Evolutionary conservation across 2,888 invertebrate species (phyloP).

Genomic region (Empis stercorea): DNA sequence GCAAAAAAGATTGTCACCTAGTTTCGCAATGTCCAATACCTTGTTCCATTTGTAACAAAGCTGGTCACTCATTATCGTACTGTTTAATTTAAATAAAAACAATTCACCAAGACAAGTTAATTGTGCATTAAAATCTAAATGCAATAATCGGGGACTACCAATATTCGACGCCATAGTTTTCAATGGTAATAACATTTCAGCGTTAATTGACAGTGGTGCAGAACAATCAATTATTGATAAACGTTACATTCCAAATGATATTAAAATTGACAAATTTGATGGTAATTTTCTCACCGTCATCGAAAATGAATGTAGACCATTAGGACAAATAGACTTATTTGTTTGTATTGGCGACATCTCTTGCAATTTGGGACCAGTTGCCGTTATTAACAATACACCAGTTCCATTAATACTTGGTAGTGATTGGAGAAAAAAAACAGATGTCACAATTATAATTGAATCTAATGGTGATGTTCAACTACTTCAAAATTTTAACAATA

Average conservation of each 20-base stretch:
- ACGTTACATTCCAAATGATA: background rate
- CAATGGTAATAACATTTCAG: background rate
- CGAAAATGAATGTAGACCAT: background rate
- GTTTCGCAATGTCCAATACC: background rate
- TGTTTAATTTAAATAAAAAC: background rate
- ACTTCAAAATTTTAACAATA: too few relatives aligned
- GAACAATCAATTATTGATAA: background rate
- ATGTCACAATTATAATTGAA: background rate
- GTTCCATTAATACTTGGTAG: background rate
- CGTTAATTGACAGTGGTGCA: background rate
- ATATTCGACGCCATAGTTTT: background rate
- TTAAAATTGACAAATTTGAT: background rate
- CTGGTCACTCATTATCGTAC: background rate
- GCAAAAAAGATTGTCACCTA: background rate
- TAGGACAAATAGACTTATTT: background rate
- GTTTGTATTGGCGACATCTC: background rate
- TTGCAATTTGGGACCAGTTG: background rate
- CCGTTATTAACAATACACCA: background rate
- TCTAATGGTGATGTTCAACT: slow-evolving; percentile 3
- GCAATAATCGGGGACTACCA: background rate
- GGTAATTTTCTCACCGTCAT: background rate
- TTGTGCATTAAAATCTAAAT: background rate
- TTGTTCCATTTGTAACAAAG: background rate
- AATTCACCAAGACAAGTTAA: background rate
- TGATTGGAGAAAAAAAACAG: background rate